These are phyloP conservation scores for Cottus gobio DNA, from an alignment of 2,113 vertebrate species.

Conservation along the genomic window DNA sequence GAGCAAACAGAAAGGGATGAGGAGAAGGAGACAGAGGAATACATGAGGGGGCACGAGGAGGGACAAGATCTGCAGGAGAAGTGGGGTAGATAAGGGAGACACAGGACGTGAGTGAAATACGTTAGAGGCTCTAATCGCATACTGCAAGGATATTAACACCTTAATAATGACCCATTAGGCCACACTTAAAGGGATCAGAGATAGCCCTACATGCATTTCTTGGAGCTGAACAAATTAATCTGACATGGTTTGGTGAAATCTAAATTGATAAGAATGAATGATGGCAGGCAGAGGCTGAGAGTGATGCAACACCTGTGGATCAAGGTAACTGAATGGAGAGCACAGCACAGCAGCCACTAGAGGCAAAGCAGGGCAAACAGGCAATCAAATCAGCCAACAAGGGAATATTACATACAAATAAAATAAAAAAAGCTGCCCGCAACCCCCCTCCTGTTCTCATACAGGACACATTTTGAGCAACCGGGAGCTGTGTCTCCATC, in stretches of 20 bases:
- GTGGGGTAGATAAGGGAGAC: conserved; percentile 20
- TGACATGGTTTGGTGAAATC: conserved; percentile 41
- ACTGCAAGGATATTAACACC: conserved; percentile 40
- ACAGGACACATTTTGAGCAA: conserved; percentile 39
- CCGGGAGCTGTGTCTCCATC: conserved; percentile 43
- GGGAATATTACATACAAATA: background rate
- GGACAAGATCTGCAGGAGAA: conserved; percentile 43
- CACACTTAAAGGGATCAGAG: conserved; percentile 26
- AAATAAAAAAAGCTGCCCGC: conserved; percentile 15
- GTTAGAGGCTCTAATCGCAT: conserved; percentile 33
- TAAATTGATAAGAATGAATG: conserved; percentile 49
- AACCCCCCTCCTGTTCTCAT: background rate
- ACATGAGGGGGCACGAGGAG: conserved; percentile 7
- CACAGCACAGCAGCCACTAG: background rate
- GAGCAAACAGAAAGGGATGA: conserved; percentile 36
- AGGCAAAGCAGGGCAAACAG: background rate
- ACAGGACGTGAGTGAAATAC: conserved; percentile 48
- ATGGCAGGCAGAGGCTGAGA: conserved; percentile 19
- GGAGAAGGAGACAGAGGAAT: conserved; percentile 31
- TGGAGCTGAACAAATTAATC: conserved; percentile 43
- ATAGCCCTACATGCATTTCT: conserved; percentile 16
- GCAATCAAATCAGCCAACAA: background rate
- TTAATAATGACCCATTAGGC: conserved; percentile 49
- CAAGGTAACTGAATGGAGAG: conserved; percentile 49
- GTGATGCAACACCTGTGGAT: conserved; percentile 76